Conservation (phyloP, 2,888 invertebrate genomes). For the Drosophila pseudotalamancana region DNA sequence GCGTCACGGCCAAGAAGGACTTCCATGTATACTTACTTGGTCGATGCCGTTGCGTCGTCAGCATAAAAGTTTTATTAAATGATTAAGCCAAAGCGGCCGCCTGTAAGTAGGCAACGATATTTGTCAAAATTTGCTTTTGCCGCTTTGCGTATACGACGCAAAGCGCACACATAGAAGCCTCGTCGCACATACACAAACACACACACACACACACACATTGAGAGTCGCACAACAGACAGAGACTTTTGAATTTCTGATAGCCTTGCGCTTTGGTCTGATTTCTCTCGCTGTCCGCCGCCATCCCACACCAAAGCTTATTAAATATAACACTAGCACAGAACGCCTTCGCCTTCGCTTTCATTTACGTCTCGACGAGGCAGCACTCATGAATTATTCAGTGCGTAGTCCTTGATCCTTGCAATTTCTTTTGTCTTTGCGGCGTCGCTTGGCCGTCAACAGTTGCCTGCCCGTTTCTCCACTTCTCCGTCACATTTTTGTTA, state of each 20-base stretch:
- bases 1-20: conserved; percentile 3
- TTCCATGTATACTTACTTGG: conserved; percentile 14
- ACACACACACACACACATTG: conserved; percentile 3
- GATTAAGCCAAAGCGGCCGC: conserved; percentile 66
- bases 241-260: conserved; percentile 74
- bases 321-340: conserved; percentile 55
- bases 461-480: neutral
- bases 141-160: conserved; percentile 23
- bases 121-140: conserved; percentile 56
- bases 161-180: no score
- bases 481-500: conserved; percentile 7
- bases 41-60: conserved; percentile 44
- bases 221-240: conserved; percentile 16
- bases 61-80: conserved; percentile 78
- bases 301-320: conserved; percentile 59
- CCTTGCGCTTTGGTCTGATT: conserved; percentile 58
- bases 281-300: neutral
- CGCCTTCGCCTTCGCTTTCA: conserved; percentile 34
- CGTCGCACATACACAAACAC: conserved; percentile 2
- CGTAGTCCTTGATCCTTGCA: conserved; percentile 55
- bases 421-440: conserved; percentile 55
- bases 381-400: conserved; percentile 75
- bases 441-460: conserved; percentile 21
- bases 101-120: conserved; percentile 56
- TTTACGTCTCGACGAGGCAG: conserved; percentile 20